Evolutionary conservation across 2,113 vertebrate species (phyloP), one percentile per base, ranked within the genome.

Genomic region (Tichodroma muraria): DNA sequence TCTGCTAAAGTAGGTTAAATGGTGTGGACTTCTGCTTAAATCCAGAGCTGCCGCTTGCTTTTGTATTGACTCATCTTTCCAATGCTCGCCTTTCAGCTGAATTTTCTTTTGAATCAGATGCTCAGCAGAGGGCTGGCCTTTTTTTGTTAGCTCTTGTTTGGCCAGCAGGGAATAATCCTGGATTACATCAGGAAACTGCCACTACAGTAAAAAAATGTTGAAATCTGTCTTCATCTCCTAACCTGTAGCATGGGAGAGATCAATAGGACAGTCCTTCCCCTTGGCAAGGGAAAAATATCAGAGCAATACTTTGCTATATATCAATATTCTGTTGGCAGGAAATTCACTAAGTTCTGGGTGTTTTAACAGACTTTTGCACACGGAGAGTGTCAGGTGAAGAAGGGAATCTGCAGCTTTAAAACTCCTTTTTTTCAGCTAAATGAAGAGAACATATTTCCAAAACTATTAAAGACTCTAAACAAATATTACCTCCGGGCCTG

Each of bases 1-100:
- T 94, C 89, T 94, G 76, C 72, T 94, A 80, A 96, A 95, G 91
- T 96, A 94, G 94, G 94, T 95, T 97, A 97, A 97, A 95, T 49
- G 88, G 82, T 60, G 47, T 82, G 81, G 89, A 89, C 81, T 96
- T 85, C 59, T 88, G 50, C 85, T 89, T 82, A 88, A 94, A 93
- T 80, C 81, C 63, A 70, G 85, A 83, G 64, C 91, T 31, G 68
- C 81, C 0, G 0, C 85, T 73, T 88, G 63, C 72, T 90, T 89
- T 92, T 89, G 64, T 93, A 93, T 95, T 96, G 83, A 88, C 82
- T 90, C 54, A 70, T 93, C 82, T 90, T 91, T 82, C 40, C 59
- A 77, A 9, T 38, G 44, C 71, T 94, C 1, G 1, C 42, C 78
- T 94, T 95, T 87, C 50, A 63, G 87, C 24, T 94, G 87, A 76